Evolutionary conservation across 2,888 invertebrate genomes (phyloP), one percentile per base, ranked within the genome.

Genomic region (Octodonta nipae): DNA sequence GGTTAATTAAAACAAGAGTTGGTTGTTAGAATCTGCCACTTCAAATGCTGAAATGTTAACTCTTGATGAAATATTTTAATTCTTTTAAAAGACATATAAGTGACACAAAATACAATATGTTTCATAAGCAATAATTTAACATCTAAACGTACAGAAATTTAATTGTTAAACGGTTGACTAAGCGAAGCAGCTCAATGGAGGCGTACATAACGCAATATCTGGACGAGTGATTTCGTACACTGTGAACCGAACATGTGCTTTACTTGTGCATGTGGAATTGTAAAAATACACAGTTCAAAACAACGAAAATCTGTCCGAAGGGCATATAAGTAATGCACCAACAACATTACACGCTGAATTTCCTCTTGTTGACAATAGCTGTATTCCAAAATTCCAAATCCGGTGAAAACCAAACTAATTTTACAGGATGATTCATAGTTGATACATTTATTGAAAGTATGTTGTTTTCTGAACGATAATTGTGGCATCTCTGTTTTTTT

Each of bases 211-310:
- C n/a, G n/a, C n/a, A n/a, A n/a, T n/a, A n/a, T n/a, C n/a, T n/a
- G n/a, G n/a, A 22, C 22, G 22, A 22, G 4, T 22, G 22, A 22
- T 22, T 22, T 22, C 22, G 22, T 3, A 22, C 26, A 30, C 15
- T 38, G 38, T 16, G 38, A 51, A 47, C 41, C 39, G 36, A 33
- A 7, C 51, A 48, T 43, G 44, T 51, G 51, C 38, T 33, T 16
- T 35, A 37, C 29, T 44, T 42, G 41, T 28, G 40, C 43, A 42
- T 36, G 47, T 43, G 49, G 46, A 49, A 49, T 46, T 48, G 44
- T 36, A 49, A 51, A 51, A 51, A 51, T 50, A 50, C 42, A 40
- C 10, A 13, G 24, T 33, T 34, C 34, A 35, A 41, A 43, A 22
- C 10, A 13, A 16, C 32, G 32, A 26, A 30, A 22, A 34, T 34